Base-by-base conservation (phyloP, 2,113 vertebrate species). In the Dascyllus trimaculatus region DNA sequence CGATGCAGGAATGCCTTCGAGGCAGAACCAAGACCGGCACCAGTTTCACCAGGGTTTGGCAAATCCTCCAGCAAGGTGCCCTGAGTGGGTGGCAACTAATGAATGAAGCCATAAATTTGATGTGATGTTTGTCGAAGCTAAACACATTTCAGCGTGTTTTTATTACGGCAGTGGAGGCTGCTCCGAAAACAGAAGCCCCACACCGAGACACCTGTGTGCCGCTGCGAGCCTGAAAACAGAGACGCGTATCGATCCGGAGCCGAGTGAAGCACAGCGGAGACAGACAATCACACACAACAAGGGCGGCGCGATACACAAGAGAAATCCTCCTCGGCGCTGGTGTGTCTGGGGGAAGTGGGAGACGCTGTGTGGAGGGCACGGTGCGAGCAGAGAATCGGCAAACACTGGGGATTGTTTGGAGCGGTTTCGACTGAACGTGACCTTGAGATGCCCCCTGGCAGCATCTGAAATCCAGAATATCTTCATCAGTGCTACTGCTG, bases 401-500 rank as follows among this genome's bases (percentile, higher is more conserved):
- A 62, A 79, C 59, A 24, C 53, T 6, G 53, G 22, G 49, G 35
- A 57, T 29, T 57, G 32, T 81, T 74, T 66, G 56, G 49, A 73
- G 25, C 46, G 46, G 58, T 52, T n/a, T 61, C 22, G 2, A 17
- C 45, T 62, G 60, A 57, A 35, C 22, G 18, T 45, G 70, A 87
- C 85, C 82, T 72, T 68, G 56, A 71, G 72, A 56, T 40, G 25
- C 38, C 35, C n/a, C 58, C 67, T 49, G 74, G 66, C 65, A 72
- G 29, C 51, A 57, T 56, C 35, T 21, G 0, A 54, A 66, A 65
- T 45, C 29, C 22, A 59, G 22, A 51, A 19, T 46, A 60, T 73
- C 59, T 53, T 61, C 49, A 62, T 68, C 54, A 46, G n/a, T 29
- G 25, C 43, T 68, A 2, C 56, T 46, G 51, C 52, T 51, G 25